These are phyloP conservation scores for Phaedon cochleariae DNA, from an alignment of 2,888 invertebrate species.

Conservation along the genomic window DNA sequence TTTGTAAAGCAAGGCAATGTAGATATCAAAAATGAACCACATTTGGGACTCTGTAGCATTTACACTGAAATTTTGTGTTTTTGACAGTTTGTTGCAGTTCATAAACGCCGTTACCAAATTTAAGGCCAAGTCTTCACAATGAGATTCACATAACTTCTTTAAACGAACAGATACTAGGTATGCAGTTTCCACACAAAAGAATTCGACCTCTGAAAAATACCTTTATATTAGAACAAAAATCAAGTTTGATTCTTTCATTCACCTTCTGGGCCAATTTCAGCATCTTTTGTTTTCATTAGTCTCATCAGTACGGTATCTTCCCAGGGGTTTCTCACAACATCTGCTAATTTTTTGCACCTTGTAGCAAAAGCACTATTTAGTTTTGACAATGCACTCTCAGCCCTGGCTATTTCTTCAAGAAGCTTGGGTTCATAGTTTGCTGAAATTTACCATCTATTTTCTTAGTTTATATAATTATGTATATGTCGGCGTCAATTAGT, in stretches of 20 bases:
- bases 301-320: constrained; percentile 54
- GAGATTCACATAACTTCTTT: constrained; percentile 69
- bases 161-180: constrained; percentile 68
- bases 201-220: constrained; percentile 62
- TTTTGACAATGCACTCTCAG: constrained; percentile 52
- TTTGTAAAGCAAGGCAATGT: constrained; percentile 68
- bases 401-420: constrained; percentile 53
- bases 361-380: constrained; percentile 54
- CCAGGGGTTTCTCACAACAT: constrained; percentile 60
- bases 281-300: constrained; percentile 54
- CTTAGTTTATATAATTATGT: too few species aligned
- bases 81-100: constrained; percentile 57
- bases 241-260: constrained; percentile 13
- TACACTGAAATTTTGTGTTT: constrained; percentile 54
- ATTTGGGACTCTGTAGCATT: constrained; percentile 63
- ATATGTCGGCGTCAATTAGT: too few species aligned
- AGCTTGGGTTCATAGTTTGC: constrained; percentile 37
- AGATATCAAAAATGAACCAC: constrained; percentile 69
- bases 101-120: constrained; percentile 66
- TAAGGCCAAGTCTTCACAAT: constrained; percentile 70
- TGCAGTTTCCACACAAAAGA: constrained; percentile 68
- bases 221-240: constrained; percentile 1
- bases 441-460: constrained; percentile 10
- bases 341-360: constrained; percentile 57
- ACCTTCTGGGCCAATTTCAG: constrained; percentile 56